Percentiles rank a stretch among this genome's conserved stretches.
phyloP scores from a whole-genome alignment of 1,140 invertebrate species.

The Pseudomyrmex flavicornis region DNA sequence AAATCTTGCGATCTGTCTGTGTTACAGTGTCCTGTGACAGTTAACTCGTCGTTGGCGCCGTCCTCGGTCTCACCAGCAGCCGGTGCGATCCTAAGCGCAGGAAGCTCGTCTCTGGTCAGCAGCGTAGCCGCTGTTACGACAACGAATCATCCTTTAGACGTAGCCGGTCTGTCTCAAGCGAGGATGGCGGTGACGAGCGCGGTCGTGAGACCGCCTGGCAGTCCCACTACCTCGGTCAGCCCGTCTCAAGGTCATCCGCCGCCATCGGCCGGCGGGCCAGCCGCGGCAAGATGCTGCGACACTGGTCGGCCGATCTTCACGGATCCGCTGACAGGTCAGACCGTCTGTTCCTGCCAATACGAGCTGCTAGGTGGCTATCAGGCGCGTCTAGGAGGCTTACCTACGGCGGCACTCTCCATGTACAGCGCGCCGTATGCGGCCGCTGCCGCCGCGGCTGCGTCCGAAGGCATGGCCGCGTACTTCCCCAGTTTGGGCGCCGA shows the following conservation, averaged over 20 bases:
- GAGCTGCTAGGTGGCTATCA: slow-evolving; percentile 91
- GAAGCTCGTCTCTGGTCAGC: slow-evolving; percentile 84
- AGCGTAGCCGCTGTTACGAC: slow-evolving; percentile 76
- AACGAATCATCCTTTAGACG: slow-evolving; percentile 75
- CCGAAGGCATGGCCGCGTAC: slow-evolving; percentile 91
- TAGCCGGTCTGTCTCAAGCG: slow-evolving; percentile 83
- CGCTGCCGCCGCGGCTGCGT: slow-evolving; percentile 88
- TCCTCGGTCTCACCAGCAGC: slow-evolving; percentile 87
- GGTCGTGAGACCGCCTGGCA: slow-evolving; percentile 81
- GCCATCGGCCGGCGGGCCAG: slow-evolving; percentile 85
- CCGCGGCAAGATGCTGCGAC: slow-evolving; percentile 92
- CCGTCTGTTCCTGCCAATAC: slow-evolving; percentile 96
- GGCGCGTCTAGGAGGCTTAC: slow-evolving; percentile 88
- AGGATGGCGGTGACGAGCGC: slow-evolving; percentile 85
- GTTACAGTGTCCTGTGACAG: slow-evolving; percentile 84
- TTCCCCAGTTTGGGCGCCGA: slow-evolving; percentile 92
- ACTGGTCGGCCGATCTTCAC: slow-evolving; percentile 96
- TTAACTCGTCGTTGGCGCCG: slow-evolving; percentile 87
- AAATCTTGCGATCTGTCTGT: slow-evolving; percentile 18
- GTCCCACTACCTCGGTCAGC: slow-evolving; percentile 82
- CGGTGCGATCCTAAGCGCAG: slow-evolving; percentile 78
- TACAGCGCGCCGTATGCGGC: slow-evolving; percentile 91
- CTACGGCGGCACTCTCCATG: slow-evolving; percentile 90
- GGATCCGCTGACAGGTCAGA: slow-evolving; percentile 96
- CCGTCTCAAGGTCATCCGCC: slow-evolving; percentile 85